A percentile compares a stretch with the other conserved stretches of the same genome.
phyloP scores from a whole-genome alignment of 1,140 invertebrate species.

The Nylanderia fulva region DNA sequence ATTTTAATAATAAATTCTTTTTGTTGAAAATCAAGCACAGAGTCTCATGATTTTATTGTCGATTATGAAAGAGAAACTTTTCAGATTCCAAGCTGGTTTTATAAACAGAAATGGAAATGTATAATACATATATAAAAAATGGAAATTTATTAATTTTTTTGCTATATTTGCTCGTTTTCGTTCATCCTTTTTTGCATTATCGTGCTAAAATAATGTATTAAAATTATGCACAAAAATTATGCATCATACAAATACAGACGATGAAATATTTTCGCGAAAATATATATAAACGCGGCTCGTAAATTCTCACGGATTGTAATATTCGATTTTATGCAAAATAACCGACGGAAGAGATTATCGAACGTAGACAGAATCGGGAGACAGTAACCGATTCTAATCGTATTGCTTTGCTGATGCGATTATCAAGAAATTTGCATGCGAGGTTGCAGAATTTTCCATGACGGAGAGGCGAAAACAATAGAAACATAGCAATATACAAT shows the following conservation, averaged over 20 bases:
- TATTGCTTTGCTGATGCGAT: constrained; percentile 12
- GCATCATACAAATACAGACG: not conserved
- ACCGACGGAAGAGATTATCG: not conserved
- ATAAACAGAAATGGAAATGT: not conserved
- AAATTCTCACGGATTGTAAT: not conserved
- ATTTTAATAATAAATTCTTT: not conserved
- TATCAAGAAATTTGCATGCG: constrained; percentile 33
- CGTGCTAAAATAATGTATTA: too few relatives aligned
- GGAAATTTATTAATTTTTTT: constrained; percentile 19
- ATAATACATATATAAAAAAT: not conserved
- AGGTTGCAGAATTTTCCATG: constrained; percentile 49
- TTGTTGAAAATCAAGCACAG: not conserved
- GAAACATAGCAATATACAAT: constrained; percentile 62
- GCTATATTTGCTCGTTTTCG: too few relatives aligned
- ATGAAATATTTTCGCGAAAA: not conserved
- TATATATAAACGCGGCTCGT: not conserved
- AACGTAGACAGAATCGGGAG: not conserved
- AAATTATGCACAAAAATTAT: too few relatives aligned
- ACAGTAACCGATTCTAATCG: constrained; percentile 9
- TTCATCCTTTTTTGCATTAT: not conserved
- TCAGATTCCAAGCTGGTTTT: not conserved
- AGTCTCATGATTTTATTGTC: not conserved
- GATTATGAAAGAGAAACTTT: not conserved
- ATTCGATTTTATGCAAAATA: not conserved
- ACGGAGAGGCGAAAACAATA: constrained; percentile 61